Conservation (phyloP, 64 coral and sea anemone genomes). For the Dendronephthya gigantea region DNA sequence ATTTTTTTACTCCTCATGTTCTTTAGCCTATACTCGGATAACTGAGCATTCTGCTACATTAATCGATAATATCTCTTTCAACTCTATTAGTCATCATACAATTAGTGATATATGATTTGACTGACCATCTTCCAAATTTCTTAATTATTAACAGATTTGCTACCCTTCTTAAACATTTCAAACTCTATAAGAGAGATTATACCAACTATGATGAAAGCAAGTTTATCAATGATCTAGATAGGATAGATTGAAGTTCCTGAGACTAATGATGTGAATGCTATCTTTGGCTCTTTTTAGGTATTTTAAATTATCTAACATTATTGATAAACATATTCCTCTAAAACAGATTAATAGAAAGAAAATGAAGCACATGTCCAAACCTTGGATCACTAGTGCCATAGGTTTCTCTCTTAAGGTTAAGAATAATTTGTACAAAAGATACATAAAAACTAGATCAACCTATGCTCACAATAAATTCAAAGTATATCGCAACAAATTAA, state of each 20-base stretch:
- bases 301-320: neutral
- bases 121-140: neutral
- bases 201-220: conserved; percentile 19
- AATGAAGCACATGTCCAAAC: conserved; percentile 24
- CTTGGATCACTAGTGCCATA: conserved; percentile 18
- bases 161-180: neutral
- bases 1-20: neutral
- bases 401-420: neutral
- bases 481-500: too few species aligned
- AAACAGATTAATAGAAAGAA: conserved; percentile 32
- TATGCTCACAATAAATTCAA: too few species aligned
- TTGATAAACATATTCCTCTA: too few species aligned
- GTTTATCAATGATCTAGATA: conserved; percentile 17
- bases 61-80: neutral
- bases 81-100: neutral
- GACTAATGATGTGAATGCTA: conserved; percentile 14
- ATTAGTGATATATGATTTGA: neutral
- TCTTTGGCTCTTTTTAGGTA: conserved; percentile 28
- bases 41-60: conserved; percentile 2
- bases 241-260: neutral
- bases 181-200: conserved; percentile 3
- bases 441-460: too few species aligned
- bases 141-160: neutral
- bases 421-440: conserved; percentile 33
- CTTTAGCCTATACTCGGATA: neutral